phyloP scores from a whole-genome alignment of 2,888 invertebrate genomes.

The Synanthedon vespiformis region DNA sequence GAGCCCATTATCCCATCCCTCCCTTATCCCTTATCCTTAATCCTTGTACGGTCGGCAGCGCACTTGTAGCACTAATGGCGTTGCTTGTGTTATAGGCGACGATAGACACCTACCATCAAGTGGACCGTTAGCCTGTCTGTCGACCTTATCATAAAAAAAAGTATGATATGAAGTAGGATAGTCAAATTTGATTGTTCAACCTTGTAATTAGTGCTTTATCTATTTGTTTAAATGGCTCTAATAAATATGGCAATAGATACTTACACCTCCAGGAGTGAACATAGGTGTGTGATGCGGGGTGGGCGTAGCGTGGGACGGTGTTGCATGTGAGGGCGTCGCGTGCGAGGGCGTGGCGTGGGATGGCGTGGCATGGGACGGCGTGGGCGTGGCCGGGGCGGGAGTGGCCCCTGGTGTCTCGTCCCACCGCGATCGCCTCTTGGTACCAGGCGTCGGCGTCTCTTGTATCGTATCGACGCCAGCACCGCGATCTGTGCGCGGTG shows the following conservation, averaged over 20 bases:
- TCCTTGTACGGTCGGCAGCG: too few relatives aligned
- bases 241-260: slow-evolving; percentile 11
- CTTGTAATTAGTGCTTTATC: neutral
- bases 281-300: slow-evolving; percentile 66
- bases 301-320: slow-evolving; percentile 74
- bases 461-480: slow-evolving; percentile 82
- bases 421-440: slow-evolving; percentile 97
- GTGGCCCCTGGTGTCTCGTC: slow-evolving; percentile 95
- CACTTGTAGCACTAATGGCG: too few relatives aligned
- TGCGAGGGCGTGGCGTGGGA: slow-evolving; percentile 79
- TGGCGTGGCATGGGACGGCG: slow-evolving; percentile 79
- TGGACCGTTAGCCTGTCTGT: too few relatives aligned
- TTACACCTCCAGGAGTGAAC: slow-evolving; percentile 84
- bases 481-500: slow-evolving; percentile 93
- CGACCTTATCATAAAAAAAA: too few relatives aligned
- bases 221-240: neutral
- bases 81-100: too few relatives aligned
- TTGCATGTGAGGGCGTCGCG: slow-evolving; percentile 77
- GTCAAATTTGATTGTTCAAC: neutral
- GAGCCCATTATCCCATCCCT: too few relatives aligned
- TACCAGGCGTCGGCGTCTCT: slow-evolving; percentile 94
- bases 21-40: too few relatives aligned
- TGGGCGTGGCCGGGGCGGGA: slow-evolving; percentile 79
- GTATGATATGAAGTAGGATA: neutral
- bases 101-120: too few relatives aligned